phyloP scores from a whole-genome alignment of 2,797 vertebrate genomes.

The Lagocephalus sceleratus region DNA sequence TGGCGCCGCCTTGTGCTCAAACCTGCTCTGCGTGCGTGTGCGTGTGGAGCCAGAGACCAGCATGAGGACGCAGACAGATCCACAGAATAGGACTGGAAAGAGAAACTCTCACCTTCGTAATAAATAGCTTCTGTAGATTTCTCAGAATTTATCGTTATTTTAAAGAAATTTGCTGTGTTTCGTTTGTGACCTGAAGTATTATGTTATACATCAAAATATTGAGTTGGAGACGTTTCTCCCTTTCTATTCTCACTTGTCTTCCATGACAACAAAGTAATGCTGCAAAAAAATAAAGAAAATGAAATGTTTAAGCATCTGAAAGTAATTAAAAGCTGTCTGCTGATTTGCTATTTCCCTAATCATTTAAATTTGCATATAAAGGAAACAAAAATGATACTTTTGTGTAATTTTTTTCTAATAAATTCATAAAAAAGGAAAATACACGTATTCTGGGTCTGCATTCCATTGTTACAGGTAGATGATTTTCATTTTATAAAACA shows the following conservation, averaged over 20 bases:
- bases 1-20: conserved; percentile 77
- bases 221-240: not conserved
- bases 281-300: not conserved
- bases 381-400: not conserved
- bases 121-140: too few relatives aligned
- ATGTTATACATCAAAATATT: not conserved
- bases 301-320: not conserved
- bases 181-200: too few relatives aligned
- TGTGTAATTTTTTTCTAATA: not conserved
- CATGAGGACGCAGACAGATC: not conserved
- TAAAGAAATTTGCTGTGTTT: too few relatives aligned
- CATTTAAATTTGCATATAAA: not conserved
- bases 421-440: not conserved
- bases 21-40: conserved; percentile 8
- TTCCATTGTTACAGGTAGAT: not conserved
- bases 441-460: not conserved
- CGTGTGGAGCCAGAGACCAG: not conserved
- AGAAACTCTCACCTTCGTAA: too few relatives aligned
- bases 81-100: too few relatives aligned
- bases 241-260: not conserved
- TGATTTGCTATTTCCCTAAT: not conserved
- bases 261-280: too few relatives aligned
- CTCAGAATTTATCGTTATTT: too few relatives aligned
- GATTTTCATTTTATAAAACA: not conserved
- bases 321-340: not conserved